Evolutionary conservation across 2,888 invertebrate genomes (phyloP), one percentile per base, ranked within the genome.

Genomic region (Epinotia bilunana): DNA sequence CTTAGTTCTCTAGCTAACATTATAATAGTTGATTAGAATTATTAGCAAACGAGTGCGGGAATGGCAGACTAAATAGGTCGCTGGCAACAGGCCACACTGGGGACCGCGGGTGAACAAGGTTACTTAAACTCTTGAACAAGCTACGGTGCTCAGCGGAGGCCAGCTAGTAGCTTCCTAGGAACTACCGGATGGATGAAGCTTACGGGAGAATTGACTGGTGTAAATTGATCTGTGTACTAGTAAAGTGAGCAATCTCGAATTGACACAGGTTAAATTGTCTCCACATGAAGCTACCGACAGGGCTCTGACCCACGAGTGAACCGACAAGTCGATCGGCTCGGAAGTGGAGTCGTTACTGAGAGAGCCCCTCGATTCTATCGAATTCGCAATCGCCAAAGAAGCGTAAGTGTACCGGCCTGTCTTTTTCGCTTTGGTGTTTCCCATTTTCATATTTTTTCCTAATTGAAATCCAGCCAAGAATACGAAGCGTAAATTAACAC

Each of bases 201-300:
- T 70, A 78, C 78, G 77, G 60, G 77, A 79, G 80, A 85, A 90
- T 89, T 88, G 90, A 90, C 90, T 82, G 81, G 80, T 79, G 82
- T 83, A 77, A 88, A 88, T 90, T 87, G 88, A 89, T 88, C 86
- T 83, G 82, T 80, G 84, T 64, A 60, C 64, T 58, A 74, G 70
- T 84, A 83, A 79, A 82, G 81, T 87, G 89, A 88, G 88, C 89
- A 87, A 86, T 81, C 74, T 81, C 81, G 82, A 90, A 88, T 89
- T 86, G 87, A 87, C 87, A 82, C 82, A 77, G 80, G 79, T 79
- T 74, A 77, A 77, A 77, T 80, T 78, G 82, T 80, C 81, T 79
- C 81, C 80, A 77, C 78, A 74, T 76, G 67, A 70, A 64, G 78
- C 70, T 33, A 61, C 69, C 77, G 68, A 62, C 76, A 73, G 75